Conservation (phyloP, 1,140 invertebrate species). For the Leptopilina clavipes region DNA sequence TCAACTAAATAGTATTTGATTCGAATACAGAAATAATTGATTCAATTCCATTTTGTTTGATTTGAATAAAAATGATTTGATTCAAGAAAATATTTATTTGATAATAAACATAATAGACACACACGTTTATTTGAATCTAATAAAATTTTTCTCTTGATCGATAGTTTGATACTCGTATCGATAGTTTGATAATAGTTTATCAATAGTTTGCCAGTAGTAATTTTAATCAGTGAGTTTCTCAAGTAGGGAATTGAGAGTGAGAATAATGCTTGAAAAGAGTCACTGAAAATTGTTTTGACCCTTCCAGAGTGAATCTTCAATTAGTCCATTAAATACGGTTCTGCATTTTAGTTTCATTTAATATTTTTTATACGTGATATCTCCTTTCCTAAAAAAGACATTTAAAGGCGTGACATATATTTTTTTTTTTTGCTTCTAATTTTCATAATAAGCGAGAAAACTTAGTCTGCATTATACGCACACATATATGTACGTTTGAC, state of each 20-base stretch:
- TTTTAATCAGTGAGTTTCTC: too few relatives aligned
- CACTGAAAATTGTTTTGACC: not conserved
- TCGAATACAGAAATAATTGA: too few relatives aligned
- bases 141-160: too few relatives aligned
- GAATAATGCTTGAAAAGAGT: not conserved
- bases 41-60: too few relatives aligned
- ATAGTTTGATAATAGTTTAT: too few relatives aligned
- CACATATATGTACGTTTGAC: not conserved
- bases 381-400: not conserved
- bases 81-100: too few relatives aligned
- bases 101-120: too few relatives aligned
- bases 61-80: too few relatives aligned
- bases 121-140: too few relatives aligned
- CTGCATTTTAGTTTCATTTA: conserved; percentile 2
- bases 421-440: not conserved
- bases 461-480: not conserved
- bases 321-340: conserved; percentile 27
- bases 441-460: conserved; percentile 26
- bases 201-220: too few relatives aligned
- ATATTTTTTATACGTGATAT: conserved; percentile 28
- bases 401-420: not conserved
- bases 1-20: too few relatives aligned
- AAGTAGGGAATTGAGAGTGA: not conserved
- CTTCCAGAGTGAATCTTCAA: conserved; percentile 4
- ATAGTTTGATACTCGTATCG: too few relatives aligned